These are phyloP conservation scores for Augochlora pura DNA, from an alignment of 1,140 invertebrate genomes.

Conservation along the genomic window DNA sequence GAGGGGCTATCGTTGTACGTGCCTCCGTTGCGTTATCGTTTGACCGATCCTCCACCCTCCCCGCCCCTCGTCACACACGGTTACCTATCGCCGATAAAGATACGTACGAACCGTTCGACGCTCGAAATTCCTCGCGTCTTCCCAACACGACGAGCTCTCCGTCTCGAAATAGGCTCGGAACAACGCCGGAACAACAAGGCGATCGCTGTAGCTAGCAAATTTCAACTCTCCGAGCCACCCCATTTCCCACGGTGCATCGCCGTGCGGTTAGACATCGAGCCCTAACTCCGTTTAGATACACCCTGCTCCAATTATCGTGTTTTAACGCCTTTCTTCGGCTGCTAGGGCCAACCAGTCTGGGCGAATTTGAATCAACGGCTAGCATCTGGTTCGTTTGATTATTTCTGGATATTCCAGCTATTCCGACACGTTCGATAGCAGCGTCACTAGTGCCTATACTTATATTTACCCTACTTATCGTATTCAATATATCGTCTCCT, in stretches of 20 bases:
- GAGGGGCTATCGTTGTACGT: slow-evolving; percentile 51
- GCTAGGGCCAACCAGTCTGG: no score
- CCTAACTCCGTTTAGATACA: not conserved
- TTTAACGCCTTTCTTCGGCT: no score
- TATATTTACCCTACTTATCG: no score
- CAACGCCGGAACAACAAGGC: not conserved
- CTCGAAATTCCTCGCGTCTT: not conserved
- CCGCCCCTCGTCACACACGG: slow-evolving; percentile 14
- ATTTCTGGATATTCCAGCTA: no score
- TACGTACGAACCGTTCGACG: not conserved
- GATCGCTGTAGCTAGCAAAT: no score
- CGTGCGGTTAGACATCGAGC: no score
- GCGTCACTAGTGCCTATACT: no score
- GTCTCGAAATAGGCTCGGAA: not conserved
- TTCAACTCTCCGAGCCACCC: not conserved
- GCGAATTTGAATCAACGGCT: no score
- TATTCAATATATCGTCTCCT: no score
- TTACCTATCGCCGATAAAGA: slow-evolving; percentile 54
- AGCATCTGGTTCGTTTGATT: no score
- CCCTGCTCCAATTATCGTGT: no score
- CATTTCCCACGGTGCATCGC: not conserved
- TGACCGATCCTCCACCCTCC: slow-evolving; percentile 33
- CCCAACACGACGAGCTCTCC: not conserved
- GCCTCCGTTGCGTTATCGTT: slow-evolving; percentile 59
- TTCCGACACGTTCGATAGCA: no score